Conservation (phyloP, 2,113 vertebrate genomes). For the Ramphastos sulfuratus region DNA sequence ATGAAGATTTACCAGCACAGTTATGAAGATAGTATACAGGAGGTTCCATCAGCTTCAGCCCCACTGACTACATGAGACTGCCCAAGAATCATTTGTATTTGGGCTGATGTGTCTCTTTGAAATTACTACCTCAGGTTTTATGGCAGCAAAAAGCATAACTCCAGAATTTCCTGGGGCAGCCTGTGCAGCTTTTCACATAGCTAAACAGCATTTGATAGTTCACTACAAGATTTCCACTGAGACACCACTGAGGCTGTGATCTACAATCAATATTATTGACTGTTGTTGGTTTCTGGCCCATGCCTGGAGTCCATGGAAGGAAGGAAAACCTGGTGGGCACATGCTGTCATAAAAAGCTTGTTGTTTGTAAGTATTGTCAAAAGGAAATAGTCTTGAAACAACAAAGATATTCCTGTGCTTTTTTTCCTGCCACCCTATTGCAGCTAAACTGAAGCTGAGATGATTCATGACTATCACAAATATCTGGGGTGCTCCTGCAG, state of each 20-base stretch:
- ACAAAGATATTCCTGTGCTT: background rate
- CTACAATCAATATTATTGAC: background rate
- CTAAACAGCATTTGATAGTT: background rate
- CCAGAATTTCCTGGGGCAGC: background rate
- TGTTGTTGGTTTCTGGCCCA: background rate
- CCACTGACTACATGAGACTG: background rate
- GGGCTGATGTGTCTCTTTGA: accelerated
- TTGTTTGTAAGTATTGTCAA: background rate
- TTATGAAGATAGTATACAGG: background rate
- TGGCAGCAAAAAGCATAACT: background rate
- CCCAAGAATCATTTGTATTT: background rate
- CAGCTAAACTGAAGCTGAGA: background rate
- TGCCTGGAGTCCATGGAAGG: background rate
- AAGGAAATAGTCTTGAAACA: background rate
- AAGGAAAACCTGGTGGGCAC: background rate
- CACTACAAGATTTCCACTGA: background rate
- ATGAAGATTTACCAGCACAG: background rate
- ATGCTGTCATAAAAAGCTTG: background rate
- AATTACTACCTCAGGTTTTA: background rate
- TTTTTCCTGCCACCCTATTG: background rate
- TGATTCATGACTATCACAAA: background rate
- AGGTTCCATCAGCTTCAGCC: background rate
- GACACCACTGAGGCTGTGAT: background rate
- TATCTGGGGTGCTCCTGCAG: background rate
- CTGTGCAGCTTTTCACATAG: background rate